phyloP scores from a whole-genome alignment of 2,797 vertebrate species.

The Calcarius lapponicus region DNA sequence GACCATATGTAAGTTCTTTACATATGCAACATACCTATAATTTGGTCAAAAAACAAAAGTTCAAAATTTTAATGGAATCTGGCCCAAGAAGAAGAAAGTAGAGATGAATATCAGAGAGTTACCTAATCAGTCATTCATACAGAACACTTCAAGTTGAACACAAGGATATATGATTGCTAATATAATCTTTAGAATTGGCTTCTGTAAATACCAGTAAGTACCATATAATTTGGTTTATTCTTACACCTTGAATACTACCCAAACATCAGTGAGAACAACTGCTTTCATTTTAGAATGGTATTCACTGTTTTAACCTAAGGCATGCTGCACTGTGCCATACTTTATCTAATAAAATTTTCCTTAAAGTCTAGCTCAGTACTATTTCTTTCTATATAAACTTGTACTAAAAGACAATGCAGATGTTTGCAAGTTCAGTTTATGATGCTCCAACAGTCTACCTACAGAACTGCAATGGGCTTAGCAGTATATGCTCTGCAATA shows the following conservation, averaged over 20 bases:
- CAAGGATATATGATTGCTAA: background rate
- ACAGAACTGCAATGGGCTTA: background rate
- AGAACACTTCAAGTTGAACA: background rate
- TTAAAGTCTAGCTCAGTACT: background rate
- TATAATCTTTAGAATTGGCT: background rate
- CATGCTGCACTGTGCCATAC: background rate
- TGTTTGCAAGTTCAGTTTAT: background rate
- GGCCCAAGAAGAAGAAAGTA: background rate
- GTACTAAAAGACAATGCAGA: constrained; percentile 4
- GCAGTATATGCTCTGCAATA: background rate
- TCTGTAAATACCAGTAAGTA: background rate
- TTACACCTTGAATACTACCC: background rate
- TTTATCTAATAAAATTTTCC: background rate
- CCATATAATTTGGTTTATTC: background rate
- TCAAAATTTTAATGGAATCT: background rate
- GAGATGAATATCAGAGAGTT: background rate
- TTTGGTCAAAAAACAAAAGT: background rate
- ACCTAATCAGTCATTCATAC: background rate
- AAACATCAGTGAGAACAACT: background rate
- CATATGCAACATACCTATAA: background rate
- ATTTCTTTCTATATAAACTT: background rate
- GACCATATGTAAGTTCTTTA: background rate
- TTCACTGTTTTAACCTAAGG: background rate
- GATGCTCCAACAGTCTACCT: background rate
- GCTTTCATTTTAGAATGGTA: background rate